These are phyloP conservation scores for Drosophila melanica DNA, from an alignment of 1,140 invertebrate species.

Conservation along the genomic window DNA sequence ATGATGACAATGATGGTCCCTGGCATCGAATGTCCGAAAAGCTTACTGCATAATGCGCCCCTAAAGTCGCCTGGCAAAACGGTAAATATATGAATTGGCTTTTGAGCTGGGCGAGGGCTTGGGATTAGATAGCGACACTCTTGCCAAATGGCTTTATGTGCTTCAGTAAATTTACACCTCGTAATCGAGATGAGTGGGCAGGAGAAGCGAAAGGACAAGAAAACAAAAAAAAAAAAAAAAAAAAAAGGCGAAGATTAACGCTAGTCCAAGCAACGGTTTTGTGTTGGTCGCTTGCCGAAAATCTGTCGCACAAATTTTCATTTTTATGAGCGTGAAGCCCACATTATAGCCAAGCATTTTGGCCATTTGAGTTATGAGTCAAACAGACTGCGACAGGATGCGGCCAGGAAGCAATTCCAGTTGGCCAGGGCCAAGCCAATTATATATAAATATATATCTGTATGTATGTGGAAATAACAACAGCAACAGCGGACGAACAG, in stretches of 20 bases:
- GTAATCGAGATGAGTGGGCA: slow-evolving; percentile 80
- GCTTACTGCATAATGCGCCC: slow-evolving; percentile 74
- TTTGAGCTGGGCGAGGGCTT: slow-evolving; percentile 63
- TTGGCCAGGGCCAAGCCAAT: slow-evolving; percentile 52
- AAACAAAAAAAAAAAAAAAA: neutral
- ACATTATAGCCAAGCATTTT: slow-evolving; percentile 52
- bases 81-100: slow-evolving; percentile 81
- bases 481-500: slow-evolving; percentile 2
- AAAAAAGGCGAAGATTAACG: slow-evolving; percentile 70
- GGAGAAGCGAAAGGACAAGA: slow-evolving; percentile 31
- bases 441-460: slow-evolving; percentile 42
- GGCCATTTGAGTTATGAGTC: slow-evolving; percentile 49
- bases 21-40: slow-evolving; percentile 61
- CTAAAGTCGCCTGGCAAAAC: slow-evolving; percentile 60
- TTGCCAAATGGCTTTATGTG: slow-evolving; percentile 79
- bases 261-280: slow-evolving; percentile 17
- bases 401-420: slow-evolving; percentile 3
- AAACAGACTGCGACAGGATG: slow-evolving; percentile 6
- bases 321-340: slow-evolving; percentile 63
- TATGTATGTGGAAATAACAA: slow-evolving; percentile 17
- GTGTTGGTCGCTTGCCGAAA: slow-evolving; percentile 42
- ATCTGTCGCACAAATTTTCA: slow-evolving; percentile 80
- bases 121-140: slow-evolving; percentile 32
- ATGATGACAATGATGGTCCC: slow-evolving; percentile 14
- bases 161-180: slow-evolving; percentile 81